Conservation (phyloP, 2,113 vertebrate species). For the Galbula dea region DNA sequence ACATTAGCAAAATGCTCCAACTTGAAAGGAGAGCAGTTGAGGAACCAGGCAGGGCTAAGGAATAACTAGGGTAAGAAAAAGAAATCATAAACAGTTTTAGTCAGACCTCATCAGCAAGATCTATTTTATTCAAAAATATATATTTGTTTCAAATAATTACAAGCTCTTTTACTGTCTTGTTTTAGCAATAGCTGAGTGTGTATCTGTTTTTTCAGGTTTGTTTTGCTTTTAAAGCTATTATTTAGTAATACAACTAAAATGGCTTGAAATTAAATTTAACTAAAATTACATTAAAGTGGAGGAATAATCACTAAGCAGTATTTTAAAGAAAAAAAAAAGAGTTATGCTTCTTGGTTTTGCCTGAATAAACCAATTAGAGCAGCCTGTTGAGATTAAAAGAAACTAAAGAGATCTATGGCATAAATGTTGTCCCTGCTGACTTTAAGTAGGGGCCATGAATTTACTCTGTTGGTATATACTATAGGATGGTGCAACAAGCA, state of each 20-base stretch:
- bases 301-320: background rate
- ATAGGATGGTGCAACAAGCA: background rate
- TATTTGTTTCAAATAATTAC: background rate
- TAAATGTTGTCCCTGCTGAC: background rate
- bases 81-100: background rate
- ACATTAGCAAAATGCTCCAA: background rate
- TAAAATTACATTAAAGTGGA: conserved; percentile 10
- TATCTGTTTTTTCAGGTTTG: background rate
- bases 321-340: background rate
- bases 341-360: background rate
- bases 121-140: background rate
- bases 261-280: conserved; percentile 20
- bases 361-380: background rate
- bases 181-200: background rate
- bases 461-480: background rate
- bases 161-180: background rate
- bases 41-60: background rate
- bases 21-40: background rate
- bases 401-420: background rate
- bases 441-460: background rate
- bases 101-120: background rate
- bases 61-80: background rate
- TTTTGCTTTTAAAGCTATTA: conserved; percentile 2
- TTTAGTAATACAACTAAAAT: conserved; percentile 14
- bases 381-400: background rate